Evolutionary conservation across 2,113 vertebrate genomes (phyloP).

Genomic region (Eulemur rufifrons): DNA sequence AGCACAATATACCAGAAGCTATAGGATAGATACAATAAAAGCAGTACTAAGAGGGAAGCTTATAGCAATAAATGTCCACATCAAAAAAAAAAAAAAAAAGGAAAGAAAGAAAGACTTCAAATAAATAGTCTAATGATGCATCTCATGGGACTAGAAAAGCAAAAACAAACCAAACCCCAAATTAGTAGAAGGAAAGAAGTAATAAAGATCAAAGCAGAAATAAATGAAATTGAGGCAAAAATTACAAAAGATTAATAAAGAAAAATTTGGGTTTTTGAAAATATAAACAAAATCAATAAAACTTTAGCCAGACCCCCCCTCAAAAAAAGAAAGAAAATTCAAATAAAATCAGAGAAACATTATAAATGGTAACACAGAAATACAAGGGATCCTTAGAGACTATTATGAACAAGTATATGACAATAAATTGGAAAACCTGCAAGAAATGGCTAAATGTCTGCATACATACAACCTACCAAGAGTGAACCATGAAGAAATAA

Average conservation of each 20-base stretch:
- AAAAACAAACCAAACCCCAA: background rate
- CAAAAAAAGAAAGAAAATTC: background rate
- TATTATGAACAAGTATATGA: background rate
- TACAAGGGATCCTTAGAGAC: background rate
- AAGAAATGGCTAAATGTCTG: background rate
- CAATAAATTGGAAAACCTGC: background rate
- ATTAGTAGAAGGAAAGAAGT: background rate
- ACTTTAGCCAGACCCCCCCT: background rate
- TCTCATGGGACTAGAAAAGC: background rate
- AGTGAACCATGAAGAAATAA: background rate
- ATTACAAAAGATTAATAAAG: background rate
- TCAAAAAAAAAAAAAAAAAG: background rate
- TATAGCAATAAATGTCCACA: background rate
- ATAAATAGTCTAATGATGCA: background rate
- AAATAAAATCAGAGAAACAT: background rate
- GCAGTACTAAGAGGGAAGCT: no score
- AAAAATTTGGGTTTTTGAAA: background rate
- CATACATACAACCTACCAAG: background rate
- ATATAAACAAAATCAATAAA: background rate
- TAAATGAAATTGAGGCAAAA: background rate
- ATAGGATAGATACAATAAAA: no score
- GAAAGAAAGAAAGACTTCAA: background rate
- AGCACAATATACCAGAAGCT: no score
- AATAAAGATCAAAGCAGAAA: background rate
- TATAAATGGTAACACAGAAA: background rate